phyloP scores from a whole-genome alignment of 2,888 invertebrate genomes.

The Selenia dentaria region DNA sequence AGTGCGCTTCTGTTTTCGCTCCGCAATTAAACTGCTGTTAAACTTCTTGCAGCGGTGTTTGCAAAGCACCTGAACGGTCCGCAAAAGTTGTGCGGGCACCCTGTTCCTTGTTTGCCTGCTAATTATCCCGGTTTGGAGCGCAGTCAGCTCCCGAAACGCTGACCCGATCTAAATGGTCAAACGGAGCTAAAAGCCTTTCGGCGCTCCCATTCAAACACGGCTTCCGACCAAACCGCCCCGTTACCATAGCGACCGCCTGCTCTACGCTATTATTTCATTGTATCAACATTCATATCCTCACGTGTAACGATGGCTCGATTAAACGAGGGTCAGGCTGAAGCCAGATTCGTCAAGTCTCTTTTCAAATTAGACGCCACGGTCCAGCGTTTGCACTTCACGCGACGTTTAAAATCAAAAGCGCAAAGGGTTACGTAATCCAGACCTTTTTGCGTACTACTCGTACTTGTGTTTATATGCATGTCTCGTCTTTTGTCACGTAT shows the following conservation, averaged over 20 bases:
- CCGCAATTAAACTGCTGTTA: slow-evolving; percentile 83
- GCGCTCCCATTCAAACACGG: slow-evolving; percentile 65
- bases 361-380: slow-evolving; percentile 77
- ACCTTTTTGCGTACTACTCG: slow-evolving; percentile 78
- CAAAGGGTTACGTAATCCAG: slow-evolving; percentile 82
- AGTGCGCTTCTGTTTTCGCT: slow-evolving; percentile 78
- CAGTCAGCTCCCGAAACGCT: slow-evolving; percentile 74
- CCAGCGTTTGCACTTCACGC: slow-evolving; percentile 75
- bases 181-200: slow-evolving; percentile 72
- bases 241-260: slow-evolving; percentile 77
- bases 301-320: slow-evolving; percentile 72
- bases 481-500: slow-evolving; percentile 85
- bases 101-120: slow-evolving; percentile 79
- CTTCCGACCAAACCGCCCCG: slow-evolving; percentile 61
- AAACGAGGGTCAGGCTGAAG: slow-evolving; percentile 77
- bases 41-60: slow-evolving; percentile 82
- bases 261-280: slow-evolving; percentile 73
- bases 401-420: slow-evolving; percentile 83
- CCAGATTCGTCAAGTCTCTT: slow-evolving; percentile 81
- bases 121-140: slow-evolving; percentile 72
- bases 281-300: slow-evolving; percentile 81
- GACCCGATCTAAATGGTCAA: slow-evolving; percentile 75
- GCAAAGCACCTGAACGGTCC: slow-evolving; percentile 78
- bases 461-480: slow-evolving; percentile 78
- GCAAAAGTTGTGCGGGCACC: slow-evolving; percentile 72